These are phyloP conservation scores for Xylophagus ater DNA, from an alignment of 2,888 invertebrate species.

Conservation along the genomic window DNA sequence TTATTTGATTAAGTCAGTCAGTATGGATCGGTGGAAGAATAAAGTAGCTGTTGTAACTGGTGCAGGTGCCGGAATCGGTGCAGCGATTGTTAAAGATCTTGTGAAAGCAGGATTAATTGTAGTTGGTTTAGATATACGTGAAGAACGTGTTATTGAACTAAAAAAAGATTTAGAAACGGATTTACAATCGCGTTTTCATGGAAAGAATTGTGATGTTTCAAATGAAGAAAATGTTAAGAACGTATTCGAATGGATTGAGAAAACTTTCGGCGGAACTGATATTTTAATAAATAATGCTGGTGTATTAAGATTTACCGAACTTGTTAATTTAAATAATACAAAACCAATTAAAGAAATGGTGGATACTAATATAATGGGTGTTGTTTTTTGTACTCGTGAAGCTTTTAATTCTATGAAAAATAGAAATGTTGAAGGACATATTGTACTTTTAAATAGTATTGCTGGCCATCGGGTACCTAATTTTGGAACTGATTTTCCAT, in stretches of 20 bases:
- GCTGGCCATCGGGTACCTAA: slow-evolving; percentile 26
- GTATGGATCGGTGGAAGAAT: slow-evolving; percentile 49
- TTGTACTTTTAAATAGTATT: slow-evolving; percentile 41
- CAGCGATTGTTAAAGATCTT: slow-evolving; percentile 38
- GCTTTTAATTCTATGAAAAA: slow-evolving; percentile 40
- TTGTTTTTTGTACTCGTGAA: slow-evolving; percentile 39
- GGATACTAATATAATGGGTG: slow-evolving; percentile 41
- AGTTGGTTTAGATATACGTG: slow-evolving; percentile 43
- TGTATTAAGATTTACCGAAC: slow-evolving; percentile 11
- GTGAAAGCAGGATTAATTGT: slow-evolving; percentile 43
- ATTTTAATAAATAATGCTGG: slow-evolving; percentile 49
- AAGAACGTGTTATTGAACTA: slow-evolving; percentile 33
- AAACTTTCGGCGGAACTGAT: slow-evolving; percentile 43
- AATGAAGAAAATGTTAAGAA: slow-evolving; percentile 43
- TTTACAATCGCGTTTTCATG: slow-evolving; percentile 30
- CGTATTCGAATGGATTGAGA: slow-evolving; percentile 42
- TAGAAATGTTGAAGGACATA: slow-evolving; percentile 40
- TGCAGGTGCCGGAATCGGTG: slow-evolving; percentile 50
- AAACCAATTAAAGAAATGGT: slow-evolving; percentile 28
- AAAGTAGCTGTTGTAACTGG: slow-evolving; percentile 52
- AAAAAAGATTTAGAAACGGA: slow-evolving; percentile 23
- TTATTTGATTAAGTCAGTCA: background rate
- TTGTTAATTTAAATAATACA: slow-evolving; percentile 21
- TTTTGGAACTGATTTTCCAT: slow-evolving; percentile 26
- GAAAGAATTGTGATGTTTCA: slow-evolving; percentile 42